A percentile compares a stretch with the other conserved stretches of the same genome.
These are phyloP conservation scores for Galleria mellonella DNA, from an alignment of 1,140 invertebrate species.

Conservation along the genomic window DNA sequence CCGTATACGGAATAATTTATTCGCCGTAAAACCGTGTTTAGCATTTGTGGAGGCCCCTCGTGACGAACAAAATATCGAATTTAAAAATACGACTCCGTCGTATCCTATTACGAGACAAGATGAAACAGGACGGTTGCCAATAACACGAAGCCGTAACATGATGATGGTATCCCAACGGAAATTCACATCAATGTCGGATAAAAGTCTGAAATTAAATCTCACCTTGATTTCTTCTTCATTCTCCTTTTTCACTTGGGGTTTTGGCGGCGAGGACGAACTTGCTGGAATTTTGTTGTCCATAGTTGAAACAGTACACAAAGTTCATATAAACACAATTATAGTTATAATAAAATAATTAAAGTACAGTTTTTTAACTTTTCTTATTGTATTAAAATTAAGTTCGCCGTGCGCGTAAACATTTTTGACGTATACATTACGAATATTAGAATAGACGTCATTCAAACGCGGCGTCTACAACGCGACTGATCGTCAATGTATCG, in stretches of 20 bases:
- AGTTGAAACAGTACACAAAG: slow-evolving; percentile 17
- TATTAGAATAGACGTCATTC: slow-evolving; percentile 11
- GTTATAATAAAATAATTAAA: no score
- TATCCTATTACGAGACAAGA: slow-evolving; percentile 52
- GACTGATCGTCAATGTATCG: no score
- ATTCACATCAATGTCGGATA: slow-evolving; percentile 40
- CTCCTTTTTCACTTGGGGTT: slow-evolving; percentile 68
- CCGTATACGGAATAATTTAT: slow-evolving; percentile 65
- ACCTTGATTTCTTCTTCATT: slow-evolving; percentile 75
- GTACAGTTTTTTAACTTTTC: no score
- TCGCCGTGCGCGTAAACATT: slow-evolving; percentile 53
- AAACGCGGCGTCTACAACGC: slow-evolving; percentile 28
- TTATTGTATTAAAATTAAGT: slow-evolving; percentile 13
- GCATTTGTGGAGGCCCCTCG: slow-evolving; percentile 38
- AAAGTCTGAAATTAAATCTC: slow-evolving; percentile 29
- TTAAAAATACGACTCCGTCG: slow-evolving; percentile 65
- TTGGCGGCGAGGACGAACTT: slow-evolving; percentile 43
- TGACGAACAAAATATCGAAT: slow-evolving; percentile 51
- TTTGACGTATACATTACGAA: slow-evolving; percentile 1
- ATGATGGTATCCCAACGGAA: slow-evolving; percentile 47
- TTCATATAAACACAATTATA: slow-evolving; percentile 13
- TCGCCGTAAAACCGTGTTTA: slow-evolving; percentile 40
- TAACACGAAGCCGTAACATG: slow-evolving; percentile 41
- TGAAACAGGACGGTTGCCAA: slow-evolving; percentile 59
- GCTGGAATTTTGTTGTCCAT: slow-evolving; percentile 53